Conservation (phyloP, 2,113 vertebrate species). For the Notechis scutatus region DNA sequence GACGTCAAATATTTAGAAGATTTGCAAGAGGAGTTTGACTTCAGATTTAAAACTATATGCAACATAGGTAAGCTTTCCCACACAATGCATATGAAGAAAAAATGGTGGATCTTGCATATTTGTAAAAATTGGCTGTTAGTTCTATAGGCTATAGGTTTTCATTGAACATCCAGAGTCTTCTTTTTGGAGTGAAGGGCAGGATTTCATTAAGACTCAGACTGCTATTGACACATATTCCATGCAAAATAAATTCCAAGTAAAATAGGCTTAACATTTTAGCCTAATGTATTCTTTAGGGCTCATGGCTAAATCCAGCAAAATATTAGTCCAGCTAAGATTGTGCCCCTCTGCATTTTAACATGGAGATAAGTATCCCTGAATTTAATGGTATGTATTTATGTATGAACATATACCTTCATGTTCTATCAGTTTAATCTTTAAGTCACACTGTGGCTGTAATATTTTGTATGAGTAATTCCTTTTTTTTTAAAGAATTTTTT, state of each 20-base stretch:
- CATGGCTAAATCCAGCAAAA: background rate
- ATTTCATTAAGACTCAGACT: background rate
- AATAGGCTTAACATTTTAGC: background rate
- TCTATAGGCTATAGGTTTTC: background rate
- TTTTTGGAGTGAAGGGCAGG: background rate
- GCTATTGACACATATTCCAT: background rate
- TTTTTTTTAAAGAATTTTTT: background rate
- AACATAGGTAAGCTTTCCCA: slow-evolving; percentile 81
- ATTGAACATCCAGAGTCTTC: background rate
- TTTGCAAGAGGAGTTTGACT: slow-evolving; percentile 97
- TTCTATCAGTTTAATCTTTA: background rate
- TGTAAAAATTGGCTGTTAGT: background rate
- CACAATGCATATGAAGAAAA: background rate
- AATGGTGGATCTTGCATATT: background rate
- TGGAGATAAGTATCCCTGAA: background rate
- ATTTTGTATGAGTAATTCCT: background rate
- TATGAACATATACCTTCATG: background rate
- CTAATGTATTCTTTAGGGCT: background rate
- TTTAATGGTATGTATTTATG: background rate
- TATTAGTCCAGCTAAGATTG: background rate
- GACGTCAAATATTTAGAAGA: slow-evolving; percentile 93
- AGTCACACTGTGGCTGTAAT: background rate
- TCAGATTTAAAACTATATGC: slow-evolving; percentile 93
- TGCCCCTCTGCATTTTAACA: background rate
- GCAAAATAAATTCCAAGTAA: background rate